Base-by-base conservation (phyloP, 2,888 invertebrate genomes). In the Agriopis marginaria region DNA sequence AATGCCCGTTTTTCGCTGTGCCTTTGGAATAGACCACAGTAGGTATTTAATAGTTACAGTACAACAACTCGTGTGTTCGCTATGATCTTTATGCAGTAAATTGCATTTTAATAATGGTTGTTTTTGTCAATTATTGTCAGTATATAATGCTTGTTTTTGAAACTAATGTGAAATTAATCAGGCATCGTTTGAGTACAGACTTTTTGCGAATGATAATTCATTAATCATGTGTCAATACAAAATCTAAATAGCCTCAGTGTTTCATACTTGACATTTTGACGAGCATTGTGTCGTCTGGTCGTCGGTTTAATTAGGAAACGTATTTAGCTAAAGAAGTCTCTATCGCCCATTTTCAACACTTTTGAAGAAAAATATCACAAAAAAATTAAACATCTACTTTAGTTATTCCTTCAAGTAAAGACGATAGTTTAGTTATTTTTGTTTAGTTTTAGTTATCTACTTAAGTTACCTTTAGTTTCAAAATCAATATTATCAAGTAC, bases 141-240 rank as follows among this genome's bases (percentile, higher is more conserved):
- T 32, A 32, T 32, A 32, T 3, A 32, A 32, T 32, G 32, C 32
- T 32, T 32, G 32, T 32, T 32, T 32, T 40, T 55, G 55, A 14
- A 55, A 40, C 55, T 55, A 55, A 55, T 55, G 55, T 55, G 40
- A 55, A 55, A 55, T 55, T 8, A 55, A 55, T 40, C 40, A 40
- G 53, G 10, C 55, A 40, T 40, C 40, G 8, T 55, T 55, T n/a
- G 40, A 55, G 9, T 40, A 17, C 39, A 12, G 14, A 42, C 40
- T 55, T 55, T 55, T 8, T 4, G 7, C 2, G n/a, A 14, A 12
- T 42, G 9, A 40, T 55, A 14, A 55, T 55, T 23, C 17, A 23
- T 23, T 55, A 14, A 40, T 55, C 14, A 55, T 39, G 32, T 39
- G 14, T 40, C 55, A 42, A 14, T 40, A 55, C 40, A 55, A 40